Base-by-base conservation (phyloP, 2,888 invertebrate species). In the Drosophila flavopinicola region DNA sequence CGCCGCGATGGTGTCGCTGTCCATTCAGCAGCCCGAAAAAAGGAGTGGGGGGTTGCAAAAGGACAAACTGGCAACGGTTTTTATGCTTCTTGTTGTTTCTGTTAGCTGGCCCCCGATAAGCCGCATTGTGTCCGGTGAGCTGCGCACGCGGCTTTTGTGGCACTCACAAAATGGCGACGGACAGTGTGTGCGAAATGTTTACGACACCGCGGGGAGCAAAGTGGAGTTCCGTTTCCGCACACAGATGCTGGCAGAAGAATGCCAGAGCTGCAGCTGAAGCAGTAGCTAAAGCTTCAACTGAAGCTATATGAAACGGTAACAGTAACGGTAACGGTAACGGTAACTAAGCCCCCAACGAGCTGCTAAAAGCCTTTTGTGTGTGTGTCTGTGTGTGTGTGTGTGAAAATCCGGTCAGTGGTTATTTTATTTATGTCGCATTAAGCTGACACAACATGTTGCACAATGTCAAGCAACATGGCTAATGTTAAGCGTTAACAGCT, bases 61-160 rank as follows among this genome's bases (percentile, higher is more conserved):
- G 44, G 20, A 20, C 5, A 17, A 44, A 20, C 29, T 35, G 17
- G 17, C 9, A 20, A 30, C 30, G 17, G 44, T 42, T 38, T 51
- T 23, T n/a, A n/a, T n/a, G n/a, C n/a, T n/a, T n/a, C n/a, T 57
- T 66, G 60, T 48, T 78, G 45, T 67, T 60, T 54, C 58, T 41
- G n/a, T 35, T 30, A 49, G 38, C 47, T 53, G 63, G 75, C 39
- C 78, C 24, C 13, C 79, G 87, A 82, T 82, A 82, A 82, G 80
- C 80, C 80, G 82, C 79, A 73, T 82, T 78, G 83, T 85, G 85
- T 75, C 75, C 71, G 79, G 66, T 56, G 76, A 85, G 79, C 79
- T 83, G 85, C 85, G 83, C 80, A 86, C 82, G 85, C 83, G 87
- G 83, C 87, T 87, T 87, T 87, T 85, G 83, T 67, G 87, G 78